Percentiles rank a stretch among this genome's conserved stretches.
phyloP scores from a whole-genome alignment of 2,113 vertebrate species.

The Lichenostomus cassidix region DNA sequence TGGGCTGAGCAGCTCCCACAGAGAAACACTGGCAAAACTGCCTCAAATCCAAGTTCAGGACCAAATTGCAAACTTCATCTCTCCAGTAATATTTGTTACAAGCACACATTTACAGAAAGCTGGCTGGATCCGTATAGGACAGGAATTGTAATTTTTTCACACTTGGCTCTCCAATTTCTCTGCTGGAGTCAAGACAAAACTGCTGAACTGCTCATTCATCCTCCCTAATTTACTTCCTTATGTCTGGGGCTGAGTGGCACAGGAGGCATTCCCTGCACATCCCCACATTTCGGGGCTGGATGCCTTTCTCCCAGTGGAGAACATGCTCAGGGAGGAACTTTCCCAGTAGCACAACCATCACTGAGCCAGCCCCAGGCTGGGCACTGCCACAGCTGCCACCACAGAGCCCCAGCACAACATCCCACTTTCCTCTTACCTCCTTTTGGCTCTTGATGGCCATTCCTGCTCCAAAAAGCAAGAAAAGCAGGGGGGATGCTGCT shows the following conservation, averaged over 20 bases:
- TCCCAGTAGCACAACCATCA: not conserved
- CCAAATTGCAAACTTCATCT: not conserved
- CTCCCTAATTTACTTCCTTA: not conserved
- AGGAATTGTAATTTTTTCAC: not conserved
- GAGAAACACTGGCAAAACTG: not conserved
- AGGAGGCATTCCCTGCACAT: not conserved
- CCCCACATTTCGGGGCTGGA: not conserved
- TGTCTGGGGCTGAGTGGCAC: no score
- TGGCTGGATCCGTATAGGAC: not conserved
- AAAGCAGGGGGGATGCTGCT: not conserved
- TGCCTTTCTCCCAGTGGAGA: rapidly evolving
- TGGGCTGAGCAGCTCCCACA: not conserved
- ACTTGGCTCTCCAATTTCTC: not conserved
- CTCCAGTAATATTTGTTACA: not conserved
- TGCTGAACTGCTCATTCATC: rapidly evolving
- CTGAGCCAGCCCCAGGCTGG: not conserved
- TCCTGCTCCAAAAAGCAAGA: not conserved
- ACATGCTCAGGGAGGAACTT: rapidly evolving
- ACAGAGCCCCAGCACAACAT: not conserved
- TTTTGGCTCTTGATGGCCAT: not conserved
- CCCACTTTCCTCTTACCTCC: not conserved
- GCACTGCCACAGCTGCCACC: not conserved
- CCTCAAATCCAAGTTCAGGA: not conserved
- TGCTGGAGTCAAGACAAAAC: not conserved
- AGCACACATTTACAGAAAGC: not conserved